Base-by-base conservation (phyloP, 2,797 vertebrate species). In the Sternotherus odoratus region DNA sequence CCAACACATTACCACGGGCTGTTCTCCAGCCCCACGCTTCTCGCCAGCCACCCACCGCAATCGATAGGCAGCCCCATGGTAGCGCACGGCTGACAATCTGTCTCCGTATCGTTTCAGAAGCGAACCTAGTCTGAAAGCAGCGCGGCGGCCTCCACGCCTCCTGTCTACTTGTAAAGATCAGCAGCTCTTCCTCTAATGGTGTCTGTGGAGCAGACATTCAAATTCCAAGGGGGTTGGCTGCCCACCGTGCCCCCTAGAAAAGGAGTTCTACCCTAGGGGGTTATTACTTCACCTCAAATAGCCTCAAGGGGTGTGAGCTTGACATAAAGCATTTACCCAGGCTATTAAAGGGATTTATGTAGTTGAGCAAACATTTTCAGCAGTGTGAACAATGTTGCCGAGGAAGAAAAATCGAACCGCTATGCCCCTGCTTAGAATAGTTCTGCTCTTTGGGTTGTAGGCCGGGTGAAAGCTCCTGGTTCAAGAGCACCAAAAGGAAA, bases 231-330 rank as follows among this genome's bases (percentile, higher is more conserved):
- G 17, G 74, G 30, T 53, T 49, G 23, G 21, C 43, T 91, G 72
- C 66, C 57, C 49, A 81, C 77, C 26, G 36, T 39, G 26, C 82
- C 86, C 79, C 89, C 88, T 80, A 85, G 89, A 91, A 93, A 90
- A 90, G 87, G 77, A 89, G 83, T 86, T 85, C 77, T 75, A 78
- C 50, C 82, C 85, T 77, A 81, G 90, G 46, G 83, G 50, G 90
- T 94, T 94, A 93, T 89, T 79, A 79, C 79, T 19, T 48, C 51
- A 63, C 79, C 57, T 95, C 83, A 94, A 91, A 82, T 83, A 88
- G 79, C 75, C 78, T 93, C 57, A 82, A 63, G 57, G 53, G 75
- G 13, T 57, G 77, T 54, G 63, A 82, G 56, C 48, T 77, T 51
- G 78, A 46, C 89, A 69, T 30, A 60, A 86, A 91, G 78, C 83